Percentiles rank a stretch among this genome's conserved stretches.
Evolutionary conservation across 1,140 invertebrate genomes (phyloP).

Genomic region (Leptestheria dahalacensis): DNA sequence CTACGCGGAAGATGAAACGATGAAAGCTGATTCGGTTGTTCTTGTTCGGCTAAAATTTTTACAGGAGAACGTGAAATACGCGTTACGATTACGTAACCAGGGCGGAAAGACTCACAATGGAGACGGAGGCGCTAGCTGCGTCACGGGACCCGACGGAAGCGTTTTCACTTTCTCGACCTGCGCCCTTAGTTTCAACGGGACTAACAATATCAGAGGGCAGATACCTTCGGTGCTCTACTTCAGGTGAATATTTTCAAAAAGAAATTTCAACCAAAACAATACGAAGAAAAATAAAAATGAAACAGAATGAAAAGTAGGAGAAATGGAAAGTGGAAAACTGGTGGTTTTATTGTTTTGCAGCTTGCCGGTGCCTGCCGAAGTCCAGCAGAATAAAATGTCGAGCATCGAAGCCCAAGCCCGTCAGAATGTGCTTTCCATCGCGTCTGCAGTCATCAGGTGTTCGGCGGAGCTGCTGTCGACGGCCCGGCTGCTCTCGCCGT

Average conservation of each 20-base stretch:
- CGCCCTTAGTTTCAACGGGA: conserved; percentile 85
- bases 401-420: conserved; percentile 53
- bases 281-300: neutral
- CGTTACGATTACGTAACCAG: conserved; percentile 70
- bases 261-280: neutral
- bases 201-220: conserved; percentile 83
- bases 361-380: conserved; percentile 46
- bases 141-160: conserved; percentile 83
- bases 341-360: conserved; percentile 26
- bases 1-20: too few relatives aligned
- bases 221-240: conserved; percentile 88
- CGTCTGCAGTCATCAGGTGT: conserved; percentile 52
- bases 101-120: conserved; percentile 86
- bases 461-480: conserved; percentile 53
- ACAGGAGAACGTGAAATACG: conserved; percentile 70
- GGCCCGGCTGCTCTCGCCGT: conserved; percentile 32
- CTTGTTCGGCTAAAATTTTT: neutral
- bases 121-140: conserved; percentile 67
- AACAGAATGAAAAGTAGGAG: neutral
- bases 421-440: conserved; percentile 70
- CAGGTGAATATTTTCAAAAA: conserved; percentile 25
- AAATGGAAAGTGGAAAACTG: neutral
- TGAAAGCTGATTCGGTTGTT: too few relatives aligned
- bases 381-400: conserved; percentile 43
- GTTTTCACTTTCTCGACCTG: conserved; percentile 83